Percentiles rank a stretch among this genome's conserved stretches.
These are phyloP conservation scores for Gymnopithys bicolor DNA, from an alignment of 2,797 vertebrate genomes.

Conservation along the genomic window DNA sequence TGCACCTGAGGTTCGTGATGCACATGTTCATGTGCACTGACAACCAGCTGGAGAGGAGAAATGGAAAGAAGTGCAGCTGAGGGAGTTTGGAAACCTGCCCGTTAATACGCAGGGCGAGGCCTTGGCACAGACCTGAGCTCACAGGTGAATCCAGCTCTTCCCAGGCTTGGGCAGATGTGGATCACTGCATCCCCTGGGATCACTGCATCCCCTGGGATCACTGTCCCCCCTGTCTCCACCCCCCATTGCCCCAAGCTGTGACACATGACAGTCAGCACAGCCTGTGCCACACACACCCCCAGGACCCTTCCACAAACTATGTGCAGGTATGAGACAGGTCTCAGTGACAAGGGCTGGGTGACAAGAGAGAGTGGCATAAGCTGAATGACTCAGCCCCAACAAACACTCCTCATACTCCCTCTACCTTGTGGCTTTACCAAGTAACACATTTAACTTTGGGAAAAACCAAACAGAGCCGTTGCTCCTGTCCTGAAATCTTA, in stretches of 20 bases:
- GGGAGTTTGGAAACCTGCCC: background rate
- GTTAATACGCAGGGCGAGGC: background rate
- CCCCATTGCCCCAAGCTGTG: rapidly evolving
- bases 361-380: too few species aligned
- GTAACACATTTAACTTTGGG: too few species aligned
- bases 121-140: background rate
- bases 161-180: background rate
- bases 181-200: background rate
- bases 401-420: background rate
- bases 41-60: background rate
- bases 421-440: background rate
- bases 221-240: rapidly evolving
- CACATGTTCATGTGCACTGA: background rate
- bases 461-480: background rate
- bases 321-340: rapidly evolving
- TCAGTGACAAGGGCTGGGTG: background rate
- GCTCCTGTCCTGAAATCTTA: background rate
- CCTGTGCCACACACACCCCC: background rate
- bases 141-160: background rate
- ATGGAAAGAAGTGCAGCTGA: background rate
- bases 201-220: background rate
- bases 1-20: background rate
- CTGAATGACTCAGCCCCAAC: background rate
- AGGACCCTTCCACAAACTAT: background rate
- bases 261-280: background rate